Conservation (phyloP, 64 coral and sea anemone genomes). For the Montipora capricornis region DNA sequence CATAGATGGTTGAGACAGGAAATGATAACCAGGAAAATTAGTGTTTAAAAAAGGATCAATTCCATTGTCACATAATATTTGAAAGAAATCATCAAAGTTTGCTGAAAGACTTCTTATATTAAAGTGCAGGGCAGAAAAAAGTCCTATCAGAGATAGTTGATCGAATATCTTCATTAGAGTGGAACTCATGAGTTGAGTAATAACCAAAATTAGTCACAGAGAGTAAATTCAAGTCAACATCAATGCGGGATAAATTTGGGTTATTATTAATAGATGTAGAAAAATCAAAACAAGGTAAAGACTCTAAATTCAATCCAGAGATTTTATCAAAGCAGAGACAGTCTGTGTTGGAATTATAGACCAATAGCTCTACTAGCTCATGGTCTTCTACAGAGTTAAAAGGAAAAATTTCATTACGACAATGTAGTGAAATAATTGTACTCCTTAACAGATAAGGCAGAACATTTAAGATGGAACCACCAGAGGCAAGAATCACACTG, state of each 20-base stretch:
- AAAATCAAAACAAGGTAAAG: conserved; percentile 42
- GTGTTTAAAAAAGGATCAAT: background rate
- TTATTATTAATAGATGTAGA: conserved; percentile 47
- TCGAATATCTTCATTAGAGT: conserved; percentile 25
- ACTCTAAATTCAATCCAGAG: conserved; percentile 16
- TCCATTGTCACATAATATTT: too few relatives aligned
- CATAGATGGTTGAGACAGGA: background rate
- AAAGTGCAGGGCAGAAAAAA: conserved; percentile 11
- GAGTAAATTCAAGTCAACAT: conserved; percentile 12
- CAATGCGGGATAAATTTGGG: background rate
- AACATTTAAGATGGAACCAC: conserved; percentile 68
- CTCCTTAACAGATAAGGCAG: conserved; percentile 54
- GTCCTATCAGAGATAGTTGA: background rate
- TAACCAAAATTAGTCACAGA: conserved; percentile 32
- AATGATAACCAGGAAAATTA: background rate
- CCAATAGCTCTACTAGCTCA: conserved; percentile 16
- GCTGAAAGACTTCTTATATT: conserved; percentile 36
- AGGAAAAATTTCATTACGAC: conserved; percentile 57
- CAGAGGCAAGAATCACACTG: conserved; percentile 58
- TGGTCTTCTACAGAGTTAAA: conserved; percentile 27
- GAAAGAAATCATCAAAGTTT: background rate
- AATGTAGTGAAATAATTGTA: conserved; percentile 52
- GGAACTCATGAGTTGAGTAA: conserved; percentile 30
- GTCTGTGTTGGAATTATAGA: conserved; percentile 25
- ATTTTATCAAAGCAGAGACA: conserved; percentile 39